Evolutionary conservation across 2,113 vertebrate species (phyloP).

Genomic region (Embiotoca jacksoni): DNA sequence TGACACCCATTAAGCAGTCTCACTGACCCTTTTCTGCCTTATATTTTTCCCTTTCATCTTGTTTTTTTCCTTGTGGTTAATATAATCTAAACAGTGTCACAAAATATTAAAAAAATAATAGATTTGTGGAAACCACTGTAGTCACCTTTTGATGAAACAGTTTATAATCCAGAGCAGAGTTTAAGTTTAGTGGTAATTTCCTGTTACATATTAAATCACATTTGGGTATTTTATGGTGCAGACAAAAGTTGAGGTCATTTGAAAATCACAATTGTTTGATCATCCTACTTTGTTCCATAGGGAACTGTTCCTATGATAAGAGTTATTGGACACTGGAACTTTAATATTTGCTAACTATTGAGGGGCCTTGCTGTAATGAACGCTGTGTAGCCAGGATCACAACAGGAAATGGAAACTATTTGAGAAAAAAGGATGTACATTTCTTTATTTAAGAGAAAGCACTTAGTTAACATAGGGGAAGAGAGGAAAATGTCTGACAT

Average conservation of each 20-base stretch:
- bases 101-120: no score
- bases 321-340: constrained; percentile 25
- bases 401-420: constrained; percentile 30
- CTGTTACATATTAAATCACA: constrained; percentile 20
- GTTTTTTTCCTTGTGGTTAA: constrained; percentile 8
- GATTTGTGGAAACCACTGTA: background rate
- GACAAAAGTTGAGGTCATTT: constrained; percentile 46
- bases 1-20: constrained; percentile 68
- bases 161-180: constrained; percentile 29
- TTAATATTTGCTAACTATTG: constrained; percentile 17
- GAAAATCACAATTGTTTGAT: constrained; percentile 17
- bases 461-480: background rate
- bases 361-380: constrained; percentile 30
- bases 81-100: constrained; percentile 9
- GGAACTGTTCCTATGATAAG: constrained; percentile 23
- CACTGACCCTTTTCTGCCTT: constrained; percentile 55
- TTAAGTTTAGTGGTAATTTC: constrained; percentile 40
- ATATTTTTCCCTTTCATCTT: constrained; percentile 43
- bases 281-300: constrained; percentile 32
- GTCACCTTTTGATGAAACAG: constrained; percentile 17
- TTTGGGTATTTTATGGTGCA: constrained; percentile 14
- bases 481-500: constrained; percentile 8
- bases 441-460: constrained; percentile 3
- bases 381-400: constrained; percentile 7
- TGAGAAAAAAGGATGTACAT: background rate